Evolutionary conservation across 2,888 invertebrate species (phyloP).

Genomic region (Caenorhabditis sp.): DNA sequence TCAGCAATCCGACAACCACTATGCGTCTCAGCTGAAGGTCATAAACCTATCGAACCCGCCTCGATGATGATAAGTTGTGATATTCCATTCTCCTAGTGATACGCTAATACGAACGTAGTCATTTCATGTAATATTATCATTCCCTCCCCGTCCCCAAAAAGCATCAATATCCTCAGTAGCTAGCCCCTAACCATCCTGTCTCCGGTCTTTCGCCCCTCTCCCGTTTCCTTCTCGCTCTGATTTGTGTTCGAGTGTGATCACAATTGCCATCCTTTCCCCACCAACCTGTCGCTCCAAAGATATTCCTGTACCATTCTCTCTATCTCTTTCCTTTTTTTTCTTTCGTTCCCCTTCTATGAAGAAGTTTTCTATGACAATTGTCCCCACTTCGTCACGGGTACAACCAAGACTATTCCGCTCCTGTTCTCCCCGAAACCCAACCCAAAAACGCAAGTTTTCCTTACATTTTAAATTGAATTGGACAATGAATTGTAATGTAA

Average conservation of each 20-base stretch:
- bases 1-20: slow-evolving; percentile 71
- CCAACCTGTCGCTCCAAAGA: slow-evolving; percentile 53
- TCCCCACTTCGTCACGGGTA: slow-evolving; percentile 17
- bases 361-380: slow-evolving; percentile 22
- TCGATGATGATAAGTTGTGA: slow-evolving; percentile 31
- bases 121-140: slow-evolving; percentile 54
- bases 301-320: slow-evolving; percentile 25
- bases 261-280: slow-evolving; percentile 40
- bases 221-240: slow-evolving; percentile 6
- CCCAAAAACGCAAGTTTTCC: slow-evolving; percentile 3
- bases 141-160: too few relatives aligned
- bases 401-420: not conserved
- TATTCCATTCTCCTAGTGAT: slow-evolving; percentile 22
- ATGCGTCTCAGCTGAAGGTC: slow-evolving; percentile 54
- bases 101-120: slow-evolving; percentile 30
- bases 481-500: too few relatives aligned
- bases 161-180: not conserved
- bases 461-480: not conserved
- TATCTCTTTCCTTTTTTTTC: not conserved
- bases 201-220: slow-evolving; percentile 53
- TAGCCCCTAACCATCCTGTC: slow-evolving; percentile 4
- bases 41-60: too few relatives aligned
- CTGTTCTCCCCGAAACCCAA: not conserved
- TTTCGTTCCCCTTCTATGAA: slow-evolving; percentile 15
- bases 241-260: slow-evolving; percentile 40